A percentile compares a stretch with the other conserved stretches of the same genome.
These are phyloP conservation scores for Emydocephalus ijimae DNA, from an alignment of 2,113 vertebrate species.

Conservation along the genomic window DNA sequence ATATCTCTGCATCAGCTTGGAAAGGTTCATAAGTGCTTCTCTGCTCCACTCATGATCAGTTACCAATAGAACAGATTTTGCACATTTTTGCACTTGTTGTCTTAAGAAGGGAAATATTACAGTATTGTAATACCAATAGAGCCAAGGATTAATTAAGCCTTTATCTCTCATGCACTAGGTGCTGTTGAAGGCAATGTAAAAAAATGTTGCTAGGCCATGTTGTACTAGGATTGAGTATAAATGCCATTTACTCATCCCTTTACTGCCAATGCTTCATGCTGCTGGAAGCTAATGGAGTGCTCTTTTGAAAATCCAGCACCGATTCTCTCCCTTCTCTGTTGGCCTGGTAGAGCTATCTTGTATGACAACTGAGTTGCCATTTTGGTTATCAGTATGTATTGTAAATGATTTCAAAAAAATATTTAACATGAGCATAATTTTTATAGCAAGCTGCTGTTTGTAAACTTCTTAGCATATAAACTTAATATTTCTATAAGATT, in stretches of 20 bases:
- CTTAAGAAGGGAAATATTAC: too few relatives aligned
- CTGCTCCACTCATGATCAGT: too few relatives aligned
- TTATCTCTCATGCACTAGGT: too few relatives aligned
- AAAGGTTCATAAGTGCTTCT: too few relatives aligned
- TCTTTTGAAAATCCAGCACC: constrained; percentile 48
- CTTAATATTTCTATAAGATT: not conserved
- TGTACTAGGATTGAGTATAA: too few relatives aligned
- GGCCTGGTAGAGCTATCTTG: accelerated
- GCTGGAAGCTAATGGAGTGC: constrained; percentile 64
- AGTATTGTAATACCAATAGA: too few relatives aligned
- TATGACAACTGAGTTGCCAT: accelerated
- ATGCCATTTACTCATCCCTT: constrained; percentile 60
- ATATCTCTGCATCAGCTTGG: too few relatives aligned
- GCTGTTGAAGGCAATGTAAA: too few relatives aligned
- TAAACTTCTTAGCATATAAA: not conserved
- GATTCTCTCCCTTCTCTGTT: accelerated
- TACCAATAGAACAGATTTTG: too few relatives aligned
- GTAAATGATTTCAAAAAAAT: constrained; percentile 9
- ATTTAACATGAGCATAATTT: not conserved
- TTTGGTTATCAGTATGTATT: accelerated
- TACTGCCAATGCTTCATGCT: constrained; percentile 70
- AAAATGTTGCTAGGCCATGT: too few relatives aligned
- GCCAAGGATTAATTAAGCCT: too few relatives aligned
- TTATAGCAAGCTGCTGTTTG: not conserved
- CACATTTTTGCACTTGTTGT: too few relatives aligned